Evolutionary conservation across 1,140 invertebrate species (phyloP).

Genomic region (Drosophila simulans): DNA sequence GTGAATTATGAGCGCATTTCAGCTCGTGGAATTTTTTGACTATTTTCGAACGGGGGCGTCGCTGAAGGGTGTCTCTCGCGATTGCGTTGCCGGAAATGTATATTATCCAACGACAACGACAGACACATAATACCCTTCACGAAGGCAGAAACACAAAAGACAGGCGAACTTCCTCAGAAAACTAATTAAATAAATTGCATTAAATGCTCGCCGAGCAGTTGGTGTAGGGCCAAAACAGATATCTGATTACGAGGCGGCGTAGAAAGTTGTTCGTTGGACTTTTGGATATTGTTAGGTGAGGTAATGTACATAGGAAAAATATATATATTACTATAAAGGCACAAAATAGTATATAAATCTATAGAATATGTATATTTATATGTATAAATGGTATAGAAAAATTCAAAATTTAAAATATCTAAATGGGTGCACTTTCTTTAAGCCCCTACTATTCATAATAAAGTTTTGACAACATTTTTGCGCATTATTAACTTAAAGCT

Average conservation of each 20-base stretch:
- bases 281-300: background rate
- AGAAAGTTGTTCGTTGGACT: conserved; percentile 9
- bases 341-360: background rate
- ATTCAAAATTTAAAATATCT: too few species aligned
- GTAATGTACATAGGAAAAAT: background rate
- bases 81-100: conserved; percentile 33
- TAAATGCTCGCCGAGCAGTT: conserved; percentile 40
- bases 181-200: conserved; percentile 79
- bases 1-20: conserved; percentile 66
- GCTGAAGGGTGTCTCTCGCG: background rate
- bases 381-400: too few species aligned
- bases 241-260: conserved; percentile 51
- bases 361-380: too few species aligned
- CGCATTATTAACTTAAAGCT: background rate
- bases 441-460: background rate
- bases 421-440: background rate
- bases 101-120: conserved; percentile 14
- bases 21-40: conserved; percentile 46
- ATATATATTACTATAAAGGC: background rate
- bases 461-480: background rate
- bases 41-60: conserved; percentile 5
- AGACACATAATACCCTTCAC: conserved; percentile 15
- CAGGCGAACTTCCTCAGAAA: conserved; percentile 58
- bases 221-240: conserved; percentile 53
- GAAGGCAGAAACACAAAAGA: conserved; percentile 10